These are phyloP conservation scores for Leucopsar rothschildi DNA, from an alignment of 2,113 vertebrate genomes.

Conservation along the genomic window DNA sequence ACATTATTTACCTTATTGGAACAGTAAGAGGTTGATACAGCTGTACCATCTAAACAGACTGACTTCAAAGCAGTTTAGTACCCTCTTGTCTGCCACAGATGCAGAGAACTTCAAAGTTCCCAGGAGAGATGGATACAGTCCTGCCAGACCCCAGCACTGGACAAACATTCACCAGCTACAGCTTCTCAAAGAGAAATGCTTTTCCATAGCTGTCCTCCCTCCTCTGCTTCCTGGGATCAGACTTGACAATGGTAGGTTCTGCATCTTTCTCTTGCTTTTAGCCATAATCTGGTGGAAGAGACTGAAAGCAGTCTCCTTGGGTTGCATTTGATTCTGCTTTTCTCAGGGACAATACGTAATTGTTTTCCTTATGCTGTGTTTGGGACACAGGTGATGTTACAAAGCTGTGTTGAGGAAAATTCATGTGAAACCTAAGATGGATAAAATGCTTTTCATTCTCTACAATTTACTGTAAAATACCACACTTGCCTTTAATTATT, in stretches of 20 bases:
- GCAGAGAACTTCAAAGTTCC: background rate
- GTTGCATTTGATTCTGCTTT: background rate
- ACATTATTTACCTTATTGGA: accelerated
- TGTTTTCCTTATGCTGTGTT: background rate
- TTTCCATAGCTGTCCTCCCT: background rate
- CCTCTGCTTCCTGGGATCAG: background rate
- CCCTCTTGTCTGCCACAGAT: background rate
- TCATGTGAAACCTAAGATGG: background rate
- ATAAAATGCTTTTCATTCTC: background rate
- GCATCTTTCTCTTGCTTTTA: background rate
- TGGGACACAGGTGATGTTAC: background rate
- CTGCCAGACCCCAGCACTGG: background rate
- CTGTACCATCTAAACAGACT: background rate
- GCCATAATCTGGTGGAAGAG: background rate
- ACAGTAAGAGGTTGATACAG: background rate
- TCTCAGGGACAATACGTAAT: background rate
- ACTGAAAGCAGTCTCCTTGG: background rate
- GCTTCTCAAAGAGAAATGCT: background rate
- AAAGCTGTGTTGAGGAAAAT: background rate
- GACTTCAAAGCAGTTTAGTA: background rate
- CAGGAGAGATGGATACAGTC: background rate
- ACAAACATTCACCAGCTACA: background rate
- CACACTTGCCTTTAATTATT: background rate
- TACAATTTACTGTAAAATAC: background rate
- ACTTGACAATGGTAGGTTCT: background rate